phyloP scores from a whole-genome alignment of 1,140 invertebrate species.

The Brachionus rubens region DNA sequence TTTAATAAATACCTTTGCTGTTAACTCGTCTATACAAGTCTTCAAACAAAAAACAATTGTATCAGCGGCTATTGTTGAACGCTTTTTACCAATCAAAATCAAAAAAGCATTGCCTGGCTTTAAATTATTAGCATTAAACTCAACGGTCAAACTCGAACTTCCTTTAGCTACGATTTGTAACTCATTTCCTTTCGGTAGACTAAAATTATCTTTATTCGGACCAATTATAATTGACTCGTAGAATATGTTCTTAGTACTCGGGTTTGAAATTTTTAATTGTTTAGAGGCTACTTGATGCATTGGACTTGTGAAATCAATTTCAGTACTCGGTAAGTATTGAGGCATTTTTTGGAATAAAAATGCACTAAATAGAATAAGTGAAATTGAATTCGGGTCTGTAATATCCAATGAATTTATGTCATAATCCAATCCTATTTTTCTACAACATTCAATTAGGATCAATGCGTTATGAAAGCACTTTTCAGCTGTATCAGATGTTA shows the following conservation, averaged over 20 bases:
- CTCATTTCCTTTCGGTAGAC: conserved; percentile 53
- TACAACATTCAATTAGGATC: conserved; percentile 48
- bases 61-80: conserved; percentile 53
- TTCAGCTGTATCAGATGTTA: conserved; percentile 55
- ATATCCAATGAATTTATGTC: conserved; percentile 61
- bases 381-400: conserved; percentile 59
- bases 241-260: conserved; percentile 54
- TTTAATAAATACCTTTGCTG: conserved; percentile 52
- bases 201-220: conserved; percentile 55
- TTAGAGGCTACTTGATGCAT: conserved; percentile 53
- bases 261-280: conserved; percentile 58
- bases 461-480: conserved; percentile 60
- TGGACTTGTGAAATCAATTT: conserved; percentile 54
- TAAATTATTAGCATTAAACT: conserved; percentile 57
- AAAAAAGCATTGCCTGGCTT: conserved; percentile 56
- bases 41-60: conserved; percentile 57
- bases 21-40: conserved; percentile 56
- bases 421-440: conserved; percentile 55
- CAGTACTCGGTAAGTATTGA: conserved; percentile 56
- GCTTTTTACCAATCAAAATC: conserved; percentile 55
- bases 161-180: conserved; percentile 54
- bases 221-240: conserved; percentile 58
- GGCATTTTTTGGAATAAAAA: conserved; percentile 57
- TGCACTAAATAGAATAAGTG: conserved; percentile 55
- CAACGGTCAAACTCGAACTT: conserved; percentile 53